A percentile compares a stretch with the other conserved stretches of the same genome.
Evolutionary conservation across 2,888 invertebrate species (phyloP).

Genomic region (Danaus chrysippus): DNA sequence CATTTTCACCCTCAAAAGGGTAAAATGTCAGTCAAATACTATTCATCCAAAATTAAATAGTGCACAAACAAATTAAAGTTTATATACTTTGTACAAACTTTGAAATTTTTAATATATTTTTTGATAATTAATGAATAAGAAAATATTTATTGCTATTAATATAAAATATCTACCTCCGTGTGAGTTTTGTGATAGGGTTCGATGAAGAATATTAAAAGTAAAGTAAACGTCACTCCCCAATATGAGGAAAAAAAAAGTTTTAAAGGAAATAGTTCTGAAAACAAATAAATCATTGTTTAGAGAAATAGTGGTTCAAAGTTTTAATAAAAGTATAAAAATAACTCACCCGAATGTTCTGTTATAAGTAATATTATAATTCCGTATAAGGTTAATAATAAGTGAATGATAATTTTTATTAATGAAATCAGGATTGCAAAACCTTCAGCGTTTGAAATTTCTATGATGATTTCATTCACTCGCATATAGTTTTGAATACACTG

Average conservation of each 20-base stretch:
- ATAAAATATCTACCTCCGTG: not conserved
- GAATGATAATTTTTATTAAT: not conserved
- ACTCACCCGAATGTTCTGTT: not conserved
- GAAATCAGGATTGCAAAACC: not conserved
- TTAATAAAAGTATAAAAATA: not conserved
- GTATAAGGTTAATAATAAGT: not conserved
- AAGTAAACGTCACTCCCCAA: not conserved
- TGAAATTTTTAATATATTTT: too few species aligned
- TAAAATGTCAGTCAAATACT: too few species aligned
- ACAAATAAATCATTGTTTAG: not conserved
- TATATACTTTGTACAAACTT: too few species aligned
- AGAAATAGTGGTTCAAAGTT: not conserved
- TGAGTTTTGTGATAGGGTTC: slow-evolving; percentile 3
- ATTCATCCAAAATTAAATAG: too few species aligned
- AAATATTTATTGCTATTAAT: not conserved
- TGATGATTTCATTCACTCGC: not conserved
- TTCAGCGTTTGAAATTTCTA: not conserved
- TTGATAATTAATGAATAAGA: too few species aligned
- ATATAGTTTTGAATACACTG: not conserved
- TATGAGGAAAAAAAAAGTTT: not conserved
- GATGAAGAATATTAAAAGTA: not conserved
- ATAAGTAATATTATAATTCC: not conserved
- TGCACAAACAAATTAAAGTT: too few species aligned
- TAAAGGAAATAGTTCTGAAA: not conserved
- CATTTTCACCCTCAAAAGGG: too few species aligned